Evolutionary conservation across 64 coral and sea anemone genomes (phyloP).

Genomic region (Cladopsammia gracilis): DNA sequence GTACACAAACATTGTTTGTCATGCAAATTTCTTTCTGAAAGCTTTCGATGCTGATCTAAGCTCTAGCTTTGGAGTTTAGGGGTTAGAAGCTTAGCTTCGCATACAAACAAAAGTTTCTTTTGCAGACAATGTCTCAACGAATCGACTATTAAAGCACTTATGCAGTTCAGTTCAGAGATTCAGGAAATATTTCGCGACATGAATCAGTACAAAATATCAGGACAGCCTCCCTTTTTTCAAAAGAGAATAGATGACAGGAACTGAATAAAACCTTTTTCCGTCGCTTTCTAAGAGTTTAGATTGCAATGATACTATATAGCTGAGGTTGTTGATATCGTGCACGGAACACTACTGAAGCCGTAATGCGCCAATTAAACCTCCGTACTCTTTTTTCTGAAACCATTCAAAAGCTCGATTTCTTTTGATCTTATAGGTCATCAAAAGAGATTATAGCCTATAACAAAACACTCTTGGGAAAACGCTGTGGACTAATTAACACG

Average conservation of each 20-base stretch:
- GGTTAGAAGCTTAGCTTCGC: background rate
- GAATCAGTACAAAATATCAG: background rate
- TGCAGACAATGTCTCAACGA: background rate
- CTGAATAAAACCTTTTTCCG: background rate
- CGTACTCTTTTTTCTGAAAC: background rate
- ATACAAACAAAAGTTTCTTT: background rate
- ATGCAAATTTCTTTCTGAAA: conserved; percentile 53
- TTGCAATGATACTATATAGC: background rate
- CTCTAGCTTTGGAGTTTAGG: background rate
- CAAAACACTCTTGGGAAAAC: background rate
- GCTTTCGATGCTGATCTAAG: conserved; percentile 4
- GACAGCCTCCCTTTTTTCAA: background rate
- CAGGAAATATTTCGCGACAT: background rate
- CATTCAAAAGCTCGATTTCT: background rate
- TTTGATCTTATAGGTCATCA: conserved; percentile 6
- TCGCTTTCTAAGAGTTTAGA: background rate
- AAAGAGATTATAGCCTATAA: conserved; percentile 13
- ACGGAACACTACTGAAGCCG: background rate
- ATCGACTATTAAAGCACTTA: background rate
- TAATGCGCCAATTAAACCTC: background rate
- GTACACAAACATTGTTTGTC: conserved; percentile 39
- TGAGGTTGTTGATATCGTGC: background rate
- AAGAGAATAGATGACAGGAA: background rate
- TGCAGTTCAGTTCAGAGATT: background rate
- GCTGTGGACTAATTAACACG: background rate